Percentiles rank a stretch among this genome's conserved stretches.
Conservation (phyloP, 2,888 invertebrate genomes). For the Eilema sororculum region DNA sequence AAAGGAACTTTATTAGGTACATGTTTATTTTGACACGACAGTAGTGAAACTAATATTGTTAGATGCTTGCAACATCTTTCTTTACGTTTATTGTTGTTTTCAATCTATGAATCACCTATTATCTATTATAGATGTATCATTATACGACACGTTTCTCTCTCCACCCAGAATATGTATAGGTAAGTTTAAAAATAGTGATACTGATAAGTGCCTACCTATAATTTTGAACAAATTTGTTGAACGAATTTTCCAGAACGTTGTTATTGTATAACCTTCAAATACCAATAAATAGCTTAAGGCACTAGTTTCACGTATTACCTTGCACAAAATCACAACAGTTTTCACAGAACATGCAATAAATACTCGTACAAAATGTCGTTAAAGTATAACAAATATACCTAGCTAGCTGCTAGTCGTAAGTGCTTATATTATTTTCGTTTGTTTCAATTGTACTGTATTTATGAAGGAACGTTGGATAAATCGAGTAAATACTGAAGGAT, state of each 20-base stretch:
- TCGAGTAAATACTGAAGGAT: conserved; percentile 38
- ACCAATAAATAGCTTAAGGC: neutral
- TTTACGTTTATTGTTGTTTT: too few species aligned
- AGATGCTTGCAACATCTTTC: too few species aligned
- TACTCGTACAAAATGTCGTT: conserved; percentile 13
- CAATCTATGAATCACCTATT: too few species aligned
- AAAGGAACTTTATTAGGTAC: too few species aligned
- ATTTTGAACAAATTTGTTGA: too few species aligned
- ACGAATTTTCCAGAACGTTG: neutral
- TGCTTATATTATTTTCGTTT: conserved; percentile 25
- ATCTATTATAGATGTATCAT: too few species aligned
- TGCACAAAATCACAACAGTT: neutral
- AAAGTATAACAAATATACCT: conserved; percentile 20
- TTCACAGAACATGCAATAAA: conserved; percentile 14
- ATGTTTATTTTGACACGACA: too few species aligned
- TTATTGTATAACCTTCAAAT: neutral
- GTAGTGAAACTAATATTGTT: too few species aligned
- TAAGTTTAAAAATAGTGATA: too few species aligned
- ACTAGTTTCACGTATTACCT: conserved; percentile 2
- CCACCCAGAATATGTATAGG: too few species aligned
- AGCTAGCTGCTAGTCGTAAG: neutral
- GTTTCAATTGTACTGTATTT: conserved; percentile 34
- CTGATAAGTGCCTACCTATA: too few species aligned
- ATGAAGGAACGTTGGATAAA: conserved; percentile 37
- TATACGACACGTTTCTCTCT: too few species aligned